Evolutionary conservation across 2,797 vertebrate species (phyloP), one percentile per base, ranked within the genome.

Genomic region (Morelia viridis): DNA sequence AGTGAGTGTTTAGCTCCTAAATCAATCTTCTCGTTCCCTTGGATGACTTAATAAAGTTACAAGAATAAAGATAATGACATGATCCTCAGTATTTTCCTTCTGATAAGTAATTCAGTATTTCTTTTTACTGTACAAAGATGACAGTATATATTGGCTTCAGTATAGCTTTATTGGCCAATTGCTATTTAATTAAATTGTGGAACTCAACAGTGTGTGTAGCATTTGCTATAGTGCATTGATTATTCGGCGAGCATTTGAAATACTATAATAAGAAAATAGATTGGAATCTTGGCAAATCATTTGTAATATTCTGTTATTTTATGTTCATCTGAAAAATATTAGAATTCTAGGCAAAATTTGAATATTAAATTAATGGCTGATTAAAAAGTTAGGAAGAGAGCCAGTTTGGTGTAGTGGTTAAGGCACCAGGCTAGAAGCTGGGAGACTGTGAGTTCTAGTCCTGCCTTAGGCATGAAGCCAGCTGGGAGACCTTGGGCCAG

Each of bases 291-390:
- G 92, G 87, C 5, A 89, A 0, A 6, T 87, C 12, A 1, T 8
- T 71, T 60, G 24, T 19, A 31, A 57, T 24, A 10, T 2, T 90
- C 57, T 28, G 60, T 11, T 24, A 53, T 93, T 91, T 50, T 89
- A 17, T 87, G 35, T 1, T 71, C n/a, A 90, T 90, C 9, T 57
- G 93, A 84, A 93, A 56, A 91, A 12, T 90, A 92, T 8, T 87
- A 85, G 22, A 22, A 15, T 9, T 92, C 24, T 84, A 46, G 31
- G 3, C 31, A 10, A 46, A 35, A 46, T 11, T 60, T 61, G 5
- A 84, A 61, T 53, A 57, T n/a, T 17, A 8, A 56, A 57, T 11
- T 57, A 65, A 76, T 61, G 15, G 46, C 50, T 61, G 28, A 17
- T 50, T 53, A 35, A 85, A 92, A 85, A 46, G 85, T 58, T 60